Evolutionary conservation across 2,888 invertebrate species (phyloP).

Genomic region (Tribolium freemani): DNA sequence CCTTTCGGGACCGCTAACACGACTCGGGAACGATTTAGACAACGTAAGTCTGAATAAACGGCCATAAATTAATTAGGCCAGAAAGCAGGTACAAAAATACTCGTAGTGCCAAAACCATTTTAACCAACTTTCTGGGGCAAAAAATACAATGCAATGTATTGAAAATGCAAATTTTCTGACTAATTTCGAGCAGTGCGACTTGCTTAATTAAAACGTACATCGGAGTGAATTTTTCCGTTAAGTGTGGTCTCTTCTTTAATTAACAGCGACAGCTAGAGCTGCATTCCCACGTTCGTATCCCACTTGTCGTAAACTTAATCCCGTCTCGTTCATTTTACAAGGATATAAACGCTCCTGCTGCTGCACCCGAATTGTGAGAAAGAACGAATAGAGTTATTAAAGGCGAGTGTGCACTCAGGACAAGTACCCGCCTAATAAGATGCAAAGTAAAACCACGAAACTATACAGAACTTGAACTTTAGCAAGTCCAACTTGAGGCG

Average conservation of each 20-base stretch:
- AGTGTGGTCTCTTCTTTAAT: slow-evolving; percentile 9
- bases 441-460: slow-evolving; percentile 32
- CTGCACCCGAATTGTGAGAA: slow-evolving; percentile 1
- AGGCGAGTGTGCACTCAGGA: slow-evolving; percentile 16
- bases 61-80: slow-evolving; percentile 27
- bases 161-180: too few relatives aligned
- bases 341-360: slow-evolving; percentile 5
- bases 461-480: slow-evolving; percentile 3
- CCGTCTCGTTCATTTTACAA: slow-evolving; percentile 16
- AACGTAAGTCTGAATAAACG: not conserved
- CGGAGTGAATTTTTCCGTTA: not conserved
- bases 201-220: slow-evolving; percentile 31
- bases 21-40: not conserved
- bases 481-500: slow-evolving; percentile 7
- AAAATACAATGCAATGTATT: not conserved
- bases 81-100: slow-evolving; percentile 32
- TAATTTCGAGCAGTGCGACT: not conserved
- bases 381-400: slow-evolving; percentile 32
- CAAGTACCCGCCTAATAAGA: slow-evolving; percentile 28
- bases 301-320: slow-evolving; percentile 25
- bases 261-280: slow-evolving; percentile 6
- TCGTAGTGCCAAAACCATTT: too few relatives aligned
- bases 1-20: slow-evolving; percentile 22
- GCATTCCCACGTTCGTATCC: slow-evolving; percentile 21
- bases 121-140: too few relatives aligned